Evolutionary conservation across 2,797 vertebrate species (phyloP), one percentile per base, ranked within the genome.

Genomic region (Pogoniulus pusillus): DNA sequence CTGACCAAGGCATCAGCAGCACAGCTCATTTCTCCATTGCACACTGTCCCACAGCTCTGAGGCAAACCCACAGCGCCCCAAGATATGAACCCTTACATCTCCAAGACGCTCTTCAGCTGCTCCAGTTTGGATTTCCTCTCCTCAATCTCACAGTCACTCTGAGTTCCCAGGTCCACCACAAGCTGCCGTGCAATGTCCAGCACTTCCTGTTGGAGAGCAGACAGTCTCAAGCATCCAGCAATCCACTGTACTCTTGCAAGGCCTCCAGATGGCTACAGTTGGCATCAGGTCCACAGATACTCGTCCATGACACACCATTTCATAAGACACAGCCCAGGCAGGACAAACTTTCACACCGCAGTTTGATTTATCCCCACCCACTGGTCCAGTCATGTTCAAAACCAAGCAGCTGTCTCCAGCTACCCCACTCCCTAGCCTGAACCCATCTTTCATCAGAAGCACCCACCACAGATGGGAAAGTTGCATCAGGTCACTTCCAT

Each of bases 61-160:
- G 43, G 32, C 14, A 70, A 89, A 76, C 19, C 18, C 75, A 17
- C 3, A 4, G 65, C 43, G n/a, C 79, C 73, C 68, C 18, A 4
- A 94, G 10, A 74, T 0, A 80, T 6, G 47, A 73, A 51, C 41
- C 10, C 99, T 98, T 97, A 99, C 99, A 99, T 99, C 97, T 99
- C 99, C 96, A 99, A 95, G 92, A 99, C 99, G 0, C 99, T 99
- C 96, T 99, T 99, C 82, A 99, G 98, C 96, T 99, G 99, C 82
- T 99, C 99, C 96, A 99, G 97, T 96, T 99, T 99, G 90, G 98
- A 99, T 82, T 98, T 98, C 93, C 99, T 98, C 97, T 99, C 99
- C 91, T 99, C 99, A 3, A 99, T 99, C 96, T 99, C 99, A 54
- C 98, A 98, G 76, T 98, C 98, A 7, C 97, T 98, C 83, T 98